A percentile compares a stretch with the other conserved stretches of the same genome.
These are phyloP conservation scores for Drosophila birchii DNA, from an alignment of 2,888 invertebrate species.

Conservation along the genomic window DNA sequence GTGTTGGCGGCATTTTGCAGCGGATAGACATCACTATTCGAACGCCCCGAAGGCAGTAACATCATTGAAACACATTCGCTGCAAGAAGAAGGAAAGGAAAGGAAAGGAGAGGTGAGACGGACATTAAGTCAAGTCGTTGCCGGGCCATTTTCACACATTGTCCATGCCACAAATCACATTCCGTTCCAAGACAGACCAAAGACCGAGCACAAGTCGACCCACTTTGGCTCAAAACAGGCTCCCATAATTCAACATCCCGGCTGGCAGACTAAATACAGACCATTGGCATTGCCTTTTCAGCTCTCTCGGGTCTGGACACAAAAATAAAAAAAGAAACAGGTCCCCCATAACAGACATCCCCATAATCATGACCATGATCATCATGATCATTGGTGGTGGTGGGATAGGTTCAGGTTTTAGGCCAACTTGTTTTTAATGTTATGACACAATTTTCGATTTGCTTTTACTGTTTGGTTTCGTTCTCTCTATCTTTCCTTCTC, in stretches of 20 bases:
- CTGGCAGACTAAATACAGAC: slow-evolving; percentile 27
- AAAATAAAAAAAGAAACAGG: slow-evolving; percentile 52
- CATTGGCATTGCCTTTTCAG: slow-evolving; percentile 48
- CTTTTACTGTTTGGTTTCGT: slow-evolving; percentile 36
- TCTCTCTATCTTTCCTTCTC: neutral
- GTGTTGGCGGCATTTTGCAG: slow-evolving; percentile 69
- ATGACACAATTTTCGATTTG: slow-evolving; percentile 69
- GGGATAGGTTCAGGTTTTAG: slow-evolving; percentile 78
- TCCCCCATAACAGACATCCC: slow-evolving; percentile 49
- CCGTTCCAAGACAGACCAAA: slow-evolving; percentile 46
- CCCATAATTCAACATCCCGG: slow-evolving; percentile 73
- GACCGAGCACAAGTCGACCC: slow-evolving; percentile 52
- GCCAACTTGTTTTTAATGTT: slow-evolving; percentile 69
- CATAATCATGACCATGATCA: slow-evolving; percentile 26
- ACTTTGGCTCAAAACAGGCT: slow-evolving; percentile 72
- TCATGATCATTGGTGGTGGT: slow-evolving; percentile 43
- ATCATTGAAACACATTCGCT: slow-evolving; percentile 84
- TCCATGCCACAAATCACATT: slow-evolving; percentile 66
- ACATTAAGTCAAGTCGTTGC: slow-evolving; percentile 42
- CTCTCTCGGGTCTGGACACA: slow-evolving; percentile 17
- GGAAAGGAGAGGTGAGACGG: slow-evolving; percentile 12
- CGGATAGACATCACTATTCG: slow-evolving; percentile 83
- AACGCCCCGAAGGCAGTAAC: slow-evolving; percentile 85
- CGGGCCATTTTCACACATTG: slow-evolving; percentile 60
- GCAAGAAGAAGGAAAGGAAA: slow-evolving; percentile 34